These are phyloP conservation scores for Mycteria americana DNA, from an alignment of 2,797 vertebrate species.

Conservation along the genomic window DNA sequence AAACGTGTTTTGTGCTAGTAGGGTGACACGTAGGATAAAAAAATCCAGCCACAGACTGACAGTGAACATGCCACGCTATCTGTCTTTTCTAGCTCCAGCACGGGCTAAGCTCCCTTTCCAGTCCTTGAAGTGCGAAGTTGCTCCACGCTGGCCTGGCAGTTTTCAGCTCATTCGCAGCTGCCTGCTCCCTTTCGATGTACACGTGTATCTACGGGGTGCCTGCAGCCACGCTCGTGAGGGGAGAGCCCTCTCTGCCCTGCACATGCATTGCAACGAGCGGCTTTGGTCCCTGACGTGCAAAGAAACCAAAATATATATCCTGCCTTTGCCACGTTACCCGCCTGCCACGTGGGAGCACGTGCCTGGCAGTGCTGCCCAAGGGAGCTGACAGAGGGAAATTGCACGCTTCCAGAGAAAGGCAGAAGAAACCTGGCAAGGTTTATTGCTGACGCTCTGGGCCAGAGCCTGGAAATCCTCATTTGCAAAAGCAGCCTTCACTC, in stretches of 20 bases:
- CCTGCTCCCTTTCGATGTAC: neutral
- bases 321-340: neutral
- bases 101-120: neutral
- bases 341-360: neutral
- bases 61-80: fast-evolving
- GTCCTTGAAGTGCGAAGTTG: neutral
- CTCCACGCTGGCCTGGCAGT: neutral
- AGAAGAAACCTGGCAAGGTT: neutral
- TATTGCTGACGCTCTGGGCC: fast-evolving
- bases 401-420: neutral
- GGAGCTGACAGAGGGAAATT: neutral
- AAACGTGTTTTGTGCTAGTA: neutral
- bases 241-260: neutral
- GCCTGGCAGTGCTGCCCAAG: neutral
- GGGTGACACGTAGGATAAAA: neutral
- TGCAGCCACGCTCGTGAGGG: neutral
- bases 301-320: neutral
- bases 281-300: neutral
- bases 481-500: neutral
- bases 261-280: fast-evolving
- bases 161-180: neutral
- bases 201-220: fast-evolving
- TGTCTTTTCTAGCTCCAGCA: neutral
- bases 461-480: neutral
- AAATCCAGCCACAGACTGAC: neutral